Base-by-base conservation (phyloP, 2,113 vertebrate genomes). In the Gorsachius goisagi region DNA sequence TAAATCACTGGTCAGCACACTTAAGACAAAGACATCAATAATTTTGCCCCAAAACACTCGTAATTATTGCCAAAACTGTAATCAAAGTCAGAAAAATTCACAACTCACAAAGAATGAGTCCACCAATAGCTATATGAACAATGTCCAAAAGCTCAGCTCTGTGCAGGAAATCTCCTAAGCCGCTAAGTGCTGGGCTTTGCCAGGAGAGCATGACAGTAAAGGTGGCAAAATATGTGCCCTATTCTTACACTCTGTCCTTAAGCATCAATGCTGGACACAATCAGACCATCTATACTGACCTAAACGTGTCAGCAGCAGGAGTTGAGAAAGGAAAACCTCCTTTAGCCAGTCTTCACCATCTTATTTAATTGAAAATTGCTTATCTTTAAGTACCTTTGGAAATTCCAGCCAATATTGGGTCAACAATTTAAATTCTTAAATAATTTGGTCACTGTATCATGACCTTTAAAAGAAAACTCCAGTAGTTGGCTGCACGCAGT, bases 1-100 rank as follows among this genome's bases (percentile, higher is more conserved):
- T 76, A 41, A 35, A 90, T 79, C 78, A 58, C 71, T 28, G 13
- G 17, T 41, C 35, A 60, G 44, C 53, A 83, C 8, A 44, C 9
- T 12, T 4, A 32, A 55, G 28, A 58, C 11, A 68, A 82, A 85
- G 47, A 15, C 4, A 15, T 12, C 1, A 1, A 0, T 19, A 52
- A 20, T 87, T 85, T 72, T 56, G 35, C 44, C 58, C 45, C 21
- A 52, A 37, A 93, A 16, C 2, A 1, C 21, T 59, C 12, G 12
- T 11, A 77, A 63, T 52, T 71, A 15, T 44, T 68, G 39, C 32
- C 53, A 56, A 75, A 94, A 64, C 16, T 37, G 33, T 41, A 68
- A 41, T 12, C 15, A 11, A 80, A 58, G n/a, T 17, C 28, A 75
- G 77, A 72, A 84, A 52, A 90, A 67, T 1, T 44, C 47, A 73